Evolutionary conservation across 2,888 invertebrate genomes (phyloP), one percentile per base, ranked within the genome.

Genomic region (Stenotaenia linearis): DNA sequence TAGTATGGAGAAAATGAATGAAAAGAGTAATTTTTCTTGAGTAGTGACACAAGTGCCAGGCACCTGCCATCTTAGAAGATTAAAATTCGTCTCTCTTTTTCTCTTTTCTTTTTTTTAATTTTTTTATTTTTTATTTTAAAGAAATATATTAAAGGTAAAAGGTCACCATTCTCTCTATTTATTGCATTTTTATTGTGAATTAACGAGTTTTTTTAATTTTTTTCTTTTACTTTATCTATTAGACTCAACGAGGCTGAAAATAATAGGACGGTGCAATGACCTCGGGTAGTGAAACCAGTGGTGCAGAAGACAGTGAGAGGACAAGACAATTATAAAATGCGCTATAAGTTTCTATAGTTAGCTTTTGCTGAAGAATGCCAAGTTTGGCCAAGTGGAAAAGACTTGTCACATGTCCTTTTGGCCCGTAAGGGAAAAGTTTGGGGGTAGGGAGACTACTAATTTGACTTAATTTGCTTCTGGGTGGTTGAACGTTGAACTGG

Each of bases 21-120:
- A 61, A 61, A 61, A 25, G 61, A 61, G 61, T 61, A 61, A 61
- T 61, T 61, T 61, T 25, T 61, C 61, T 7, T 25, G 61, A 61
- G 61, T 61, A 61, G 61, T 28, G 61, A 61, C 61, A 61, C 61
- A 61, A 61, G 61, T 61, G 61, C 61, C 61, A 25, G 61, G 61
- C 61, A 61, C 61, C 61, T 61, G 61, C 61, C 61, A 61, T 61
- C 61, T 61, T 61, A 61, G 61, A 61, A 61, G 61, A 61, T 61
- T 61, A 61, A 61, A 61, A 61, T 61, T 61, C 61, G 28, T 25
- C 61, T 23, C 23, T 61, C 25, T 61, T 10, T 32, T 32, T 32
- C 32, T 9, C n/a, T 10, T 32, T 32, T 32, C 32, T 9, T n/a
- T n/a, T n/a, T n/a, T n/a, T n/a, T n/a, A n/a, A n/a, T n/a, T n/a